Base-by-base conservation (phyloP, 2,888 invertebrate genomes). In the Epicampocera succincta region DNA sequence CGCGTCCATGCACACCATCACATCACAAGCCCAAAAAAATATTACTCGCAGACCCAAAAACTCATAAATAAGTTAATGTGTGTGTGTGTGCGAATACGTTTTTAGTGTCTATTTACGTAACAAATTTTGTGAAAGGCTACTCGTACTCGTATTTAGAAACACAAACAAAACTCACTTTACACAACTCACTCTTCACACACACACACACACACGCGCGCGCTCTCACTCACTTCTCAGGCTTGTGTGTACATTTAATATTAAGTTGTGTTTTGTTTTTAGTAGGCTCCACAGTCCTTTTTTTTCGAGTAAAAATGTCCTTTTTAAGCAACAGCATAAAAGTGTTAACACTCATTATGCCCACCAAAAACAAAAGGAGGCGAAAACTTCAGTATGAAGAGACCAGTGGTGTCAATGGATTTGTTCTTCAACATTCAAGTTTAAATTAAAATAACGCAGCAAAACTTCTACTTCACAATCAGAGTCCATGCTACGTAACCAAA, bases 111-210 rank as follows among this genome's bases (percentile, higher is more conserved):
- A 54, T 73, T 25, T 68, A 42, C 33, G 40, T 54, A 54, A 68
- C 33, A 15, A 54, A 63, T n/a, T 54, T 25, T 75, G 50, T 50
- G 66, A 61, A 66, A 66, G 56, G 38, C 66, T 80, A n/a, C n/a
- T n/a, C n/a, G n/a, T n/a, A n/a, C n/a, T n/a, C n/a, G n/a, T n/a
- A 80, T 69, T 80, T 74, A 80, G 74, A 46, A 77, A 74, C 38
- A 58, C 68, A 69, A 63, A 80, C 61, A 74, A 44, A 46, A 58
- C 54, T 69, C 60, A 73, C 42, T 60, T 79, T 44, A 60, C 15
- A 78, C 13, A 50, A 40, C n/a, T n/a, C n/a, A 52, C 1, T 1
- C n/a, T 48, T 38, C 13, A 40, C 1, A 38, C 17, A 33, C 3
- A 15, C 19, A 58, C 29, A 21, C 56, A 17, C 11, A 42, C 13